Evolutionary conservation across 2,113 vertebrate species (phyloP), one percentile per base, ranked within the genome.

Genomic region (Catharus fuscescens): DNA sequence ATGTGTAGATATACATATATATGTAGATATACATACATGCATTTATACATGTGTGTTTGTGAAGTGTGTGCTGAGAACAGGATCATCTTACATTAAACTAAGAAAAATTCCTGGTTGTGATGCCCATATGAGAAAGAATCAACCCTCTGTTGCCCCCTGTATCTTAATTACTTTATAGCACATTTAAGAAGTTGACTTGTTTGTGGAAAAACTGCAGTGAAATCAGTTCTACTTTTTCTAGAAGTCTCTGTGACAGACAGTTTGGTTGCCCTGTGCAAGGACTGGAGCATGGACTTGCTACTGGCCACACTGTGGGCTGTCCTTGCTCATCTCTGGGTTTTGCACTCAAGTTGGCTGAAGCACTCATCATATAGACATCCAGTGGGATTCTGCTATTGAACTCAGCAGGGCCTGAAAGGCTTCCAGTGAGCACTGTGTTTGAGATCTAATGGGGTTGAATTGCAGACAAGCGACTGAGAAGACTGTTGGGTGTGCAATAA

Each of bases 331-430:
- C 50, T 84, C 11, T 0, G 2, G 12, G 12, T 7, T 79, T 26
- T 1, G 1, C 47, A 25, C 10, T 85, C 14, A 28, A 9, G 19
- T 6, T 57, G 34, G 8, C 44, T 3, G 2, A 56, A 81, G 23
- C 1, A 6, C 11, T 71, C 2, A 4, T 45, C 38, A 23, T 15
- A 11, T 0, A 47, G 34, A 52, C 11, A 25, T 74, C 32, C 4
- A 4, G 4, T 59, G 26, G 20, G 60, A 40, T 76, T 86, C 66
- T 94, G 32, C 62, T 9, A 4, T 12, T 82, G n/a, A 34, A 14
- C 25, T 85, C 25, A 80, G 24, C 10, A 69, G 25, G 12, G 15
- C 12, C 25, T 42, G 19, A 14, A 62, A 9, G 32, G 14, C 36
- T 71, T 91, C 54, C 8, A 20, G 25, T 54, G 29, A 47, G 20